A percentile compares a stretch with the other conserved stretches of the same genome.
These are phyloP conservation scores for Mastomys coucha DNA, from an alignment of 2,113 vertebrate genomes.

Conservation along the genomic window DNA sequence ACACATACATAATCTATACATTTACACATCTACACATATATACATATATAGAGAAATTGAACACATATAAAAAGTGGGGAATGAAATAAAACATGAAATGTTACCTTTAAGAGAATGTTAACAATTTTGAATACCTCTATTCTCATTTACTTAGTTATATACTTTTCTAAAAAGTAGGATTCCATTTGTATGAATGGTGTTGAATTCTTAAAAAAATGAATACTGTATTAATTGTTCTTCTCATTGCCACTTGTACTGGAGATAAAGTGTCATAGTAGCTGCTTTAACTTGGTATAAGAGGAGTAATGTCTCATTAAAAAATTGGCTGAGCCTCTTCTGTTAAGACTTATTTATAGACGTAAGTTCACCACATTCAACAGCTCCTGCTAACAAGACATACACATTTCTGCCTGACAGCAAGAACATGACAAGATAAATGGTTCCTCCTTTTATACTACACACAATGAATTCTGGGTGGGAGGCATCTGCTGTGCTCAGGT, in stretches of 20 bases:
- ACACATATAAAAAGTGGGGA: not conserved
- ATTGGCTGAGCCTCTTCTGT: not conserved
- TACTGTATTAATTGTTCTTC: not conserved
- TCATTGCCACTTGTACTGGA: not conserved
- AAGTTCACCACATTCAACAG: not conserved
- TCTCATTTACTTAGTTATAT: slow-evolving; percentile 1
- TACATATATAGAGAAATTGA: not conserved
- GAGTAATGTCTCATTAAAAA: slow-evolving; percentile 47
- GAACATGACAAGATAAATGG: not conserved
- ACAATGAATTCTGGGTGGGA: not conserved
- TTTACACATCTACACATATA: too few relatives aligned
- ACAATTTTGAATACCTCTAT: not conserved
- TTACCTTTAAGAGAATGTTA: not conserved
- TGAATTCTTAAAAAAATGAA: not conserved
- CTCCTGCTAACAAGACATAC: not conserved
- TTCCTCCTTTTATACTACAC: not conserved
- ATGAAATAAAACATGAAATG: not conserved
- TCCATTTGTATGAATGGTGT: not conserved
- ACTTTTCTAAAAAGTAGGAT: not conserved
- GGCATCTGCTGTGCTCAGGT: not conserved
- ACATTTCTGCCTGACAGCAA: not conserved
- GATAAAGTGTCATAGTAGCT: not conserved
- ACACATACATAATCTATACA: too few relatives aligned
- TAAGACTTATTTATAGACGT: not conserved
- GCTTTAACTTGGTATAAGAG: slow-evolving; percentile 27